Base-by-base conservation (phyloP, 2,113 vertebrate genomes). In the Opisthocomus hoazin region DNA sequence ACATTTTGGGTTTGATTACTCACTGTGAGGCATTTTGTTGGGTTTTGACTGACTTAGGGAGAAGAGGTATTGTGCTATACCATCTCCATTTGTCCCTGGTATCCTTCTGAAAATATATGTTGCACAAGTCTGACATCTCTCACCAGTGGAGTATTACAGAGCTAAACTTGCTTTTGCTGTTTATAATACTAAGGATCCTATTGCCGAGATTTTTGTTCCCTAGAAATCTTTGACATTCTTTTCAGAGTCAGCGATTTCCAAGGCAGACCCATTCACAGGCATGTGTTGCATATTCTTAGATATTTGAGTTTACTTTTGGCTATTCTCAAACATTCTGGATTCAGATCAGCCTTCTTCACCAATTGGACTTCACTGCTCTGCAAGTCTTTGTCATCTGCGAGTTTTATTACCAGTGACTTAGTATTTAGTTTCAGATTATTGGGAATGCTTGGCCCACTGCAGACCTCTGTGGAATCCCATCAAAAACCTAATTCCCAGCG, bases 341-440 rank as follows among this genome's bases (percentile, higher is more conserved):
- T 43, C 81, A 70, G 81, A 70, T 77, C 80, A 56, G 27, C 65
- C 57, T 36, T 53, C 30, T 70, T 91, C 83, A 86, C 83, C 60
- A 36, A 48, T 30, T 60, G 60, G 30, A 66, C 30, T 53, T 80
- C 53, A 74, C 46, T 54, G 45, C 53, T 68, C 39, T 45, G 30
- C 60, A 45, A 80, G 53, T 60, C 68, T 74, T 66, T 86, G 75
- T 91, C 68, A 74, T 80, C 75, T 18, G 5, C 7, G 15, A 74
- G 46, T 86, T 91, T 91, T 86, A 80, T 86, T 86, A 68, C 82
- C 68, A 86, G 89, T 80, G 75, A 86, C 54, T 91, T 91, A 74
- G 61, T 80, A 79, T 24, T 80, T 74, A 80, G 60, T 91, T 86
- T 58, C 45, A n/a, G 53, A 53, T 80, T 73, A 51, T 80, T 73